phyloP scores from a whole-genome alignment of 2,113 vertebrate genomes.

The Melanostigma gelatinosum region DNA sequence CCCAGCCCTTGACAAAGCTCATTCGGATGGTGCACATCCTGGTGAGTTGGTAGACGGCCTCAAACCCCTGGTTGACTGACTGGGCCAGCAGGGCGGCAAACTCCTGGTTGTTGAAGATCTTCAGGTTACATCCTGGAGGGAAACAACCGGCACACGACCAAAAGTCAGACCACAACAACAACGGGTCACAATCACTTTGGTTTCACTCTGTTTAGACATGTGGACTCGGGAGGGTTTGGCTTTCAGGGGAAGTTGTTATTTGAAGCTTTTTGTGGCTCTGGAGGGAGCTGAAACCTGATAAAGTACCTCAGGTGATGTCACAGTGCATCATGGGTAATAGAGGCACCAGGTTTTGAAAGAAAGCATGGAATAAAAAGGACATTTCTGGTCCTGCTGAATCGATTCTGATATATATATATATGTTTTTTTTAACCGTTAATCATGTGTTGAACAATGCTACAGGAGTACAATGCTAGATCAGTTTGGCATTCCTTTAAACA shows the following conservation, averaged over 20 bases:
- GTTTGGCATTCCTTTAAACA: not conserved
- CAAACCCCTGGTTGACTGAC: conserved; percentile 98
- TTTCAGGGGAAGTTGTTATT: not conserved
- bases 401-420: not conserved
- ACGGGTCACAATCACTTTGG: not conserved
- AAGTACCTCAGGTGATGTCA: not conserved
- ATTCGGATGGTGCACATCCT: conserved; percentile 99
- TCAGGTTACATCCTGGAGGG: conserved; percentile 93
- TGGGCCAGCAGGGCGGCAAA: conserved; percentile 96
- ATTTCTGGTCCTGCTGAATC: not conserved
- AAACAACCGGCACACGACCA: not conserved
- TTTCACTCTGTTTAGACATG: not conserved
- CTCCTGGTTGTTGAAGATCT: conserved; percentile 99
- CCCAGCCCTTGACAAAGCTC: conserved; percentile 99
- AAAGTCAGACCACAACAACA: too few relatives aligned
- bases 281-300: not conserved
- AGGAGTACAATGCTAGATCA: not conserved
- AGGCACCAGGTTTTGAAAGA: not conserved
- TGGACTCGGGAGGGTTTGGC: not conserved
- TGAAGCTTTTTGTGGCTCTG: not conserved
- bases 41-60: conserved; percentile 97
- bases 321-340: not conserved
- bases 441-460: not conserved
- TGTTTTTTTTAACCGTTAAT: not conserved
- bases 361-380: not conserved